Evolutionary conservation across 2,888 invertebrate species (phyloP), one percentile per base, ranked within the genome.

Genomic region (Sinopyrophorus schimmeli): DNA sequence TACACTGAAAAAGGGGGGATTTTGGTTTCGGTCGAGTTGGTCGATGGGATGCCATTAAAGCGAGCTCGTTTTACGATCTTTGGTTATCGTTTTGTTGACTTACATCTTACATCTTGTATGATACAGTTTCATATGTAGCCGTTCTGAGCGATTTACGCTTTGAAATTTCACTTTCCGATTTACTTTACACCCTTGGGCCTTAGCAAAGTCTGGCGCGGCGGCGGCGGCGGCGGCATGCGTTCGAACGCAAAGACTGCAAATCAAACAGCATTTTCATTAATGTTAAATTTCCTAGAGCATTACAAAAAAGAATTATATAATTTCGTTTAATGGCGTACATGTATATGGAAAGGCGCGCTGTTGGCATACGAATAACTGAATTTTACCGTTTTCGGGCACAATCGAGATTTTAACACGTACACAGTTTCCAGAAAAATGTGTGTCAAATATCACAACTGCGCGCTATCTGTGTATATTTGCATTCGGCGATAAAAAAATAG

Each of bases 111-210:
- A n/a, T n/a, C n/a, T n/a, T 11, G 5, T 24, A 24, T 31, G 23
- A 41, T 41, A 42, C 26, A 34, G 21, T 26, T 42, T 14, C 10
- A 27, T 34, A 24, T 26, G 15, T 43, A n/a, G 27, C 15, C 34
- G 24, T 16, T 31, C 31, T 44, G n/a, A 30, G 18, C 18, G 46
- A 39, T 47, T 47, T 47, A 39, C 34, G 28, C 20, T 34, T 34
- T 34, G 24, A 39, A 34, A 47, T 40, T 41, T 47, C 41, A 47
- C 47, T 47, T 47, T 47, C 47, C 41, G 40, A 23, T 47, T 46
- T 46, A 43, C 24, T 27, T 43, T 43, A 43, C n/a, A n/a, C 43
- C 43, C 43, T 34, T 34, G 43, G 43, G 43, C 43, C 35, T 43
- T 18, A 14, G 10, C 16, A 21, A 27, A 42, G 12, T 18, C 20